These are phyloP conservation scores for Rissa tridactyla DNA, from an alignment of 2,113 vertebrate genomes.

Conservation along the genomic window DNA sequence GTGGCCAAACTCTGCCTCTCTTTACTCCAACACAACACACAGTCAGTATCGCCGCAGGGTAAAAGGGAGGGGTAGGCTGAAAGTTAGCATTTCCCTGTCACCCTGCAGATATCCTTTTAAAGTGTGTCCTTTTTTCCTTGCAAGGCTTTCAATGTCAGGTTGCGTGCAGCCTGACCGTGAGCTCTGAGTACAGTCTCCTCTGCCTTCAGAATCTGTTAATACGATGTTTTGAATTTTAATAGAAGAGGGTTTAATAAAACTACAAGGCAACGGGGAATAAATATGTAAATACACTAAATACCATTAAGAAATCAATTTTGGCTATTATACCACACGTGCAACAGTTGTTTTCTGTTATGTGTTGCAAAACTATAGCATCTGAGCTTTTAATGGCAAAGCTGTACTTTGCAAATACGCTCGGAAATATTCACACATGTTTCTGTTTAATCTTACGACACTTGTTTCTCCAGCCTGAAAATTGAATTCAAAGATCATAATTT, in stretches of 20 bases:
- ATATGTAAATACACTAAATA: not conserved
- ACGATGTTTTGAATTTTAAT: not conserved
- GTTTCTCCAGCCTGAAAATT: slow-evolving; percentile 70
- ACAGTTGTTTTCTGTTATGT: not conserved
- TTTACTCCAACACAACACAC: accelerated
- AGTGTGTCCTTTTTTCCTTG: not conserved
- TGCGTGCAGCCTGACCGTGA: not conserved
- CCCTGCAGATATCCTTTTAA: not conserved
- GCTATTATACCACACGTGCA: not conserved
- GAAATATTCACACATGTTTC: slow-evolving; percentile 80
- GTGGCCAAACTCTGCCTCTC: not conserved
- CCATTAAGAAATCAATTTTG: not conserved
- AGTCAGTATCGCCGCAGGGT: not conserved
- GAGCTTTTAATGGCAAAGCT: not conserved
- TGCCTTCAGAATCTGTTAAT: not conserved
- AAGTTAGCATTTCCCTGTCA: not conserved
- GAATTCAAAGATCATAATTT: slow-evolving; percentile 73
- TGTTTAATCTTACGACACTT: slow-evolving; percentile 72
- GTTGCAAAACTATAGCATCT: not conserved
- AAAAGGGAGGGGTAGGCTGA: not conserved
- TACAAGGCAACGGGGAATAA: not conserved
- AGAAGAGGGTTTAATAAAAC: not conserved
- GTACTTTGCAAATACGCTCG: slow-evolving; percentile 42
- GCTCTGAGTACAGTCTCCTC: not conserved
- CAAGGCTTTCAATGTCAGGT: not conserved